phyloP scores from a whole-genome alignment of 2,113 vertebrate species.

The Notothenia rossii region DNA sequence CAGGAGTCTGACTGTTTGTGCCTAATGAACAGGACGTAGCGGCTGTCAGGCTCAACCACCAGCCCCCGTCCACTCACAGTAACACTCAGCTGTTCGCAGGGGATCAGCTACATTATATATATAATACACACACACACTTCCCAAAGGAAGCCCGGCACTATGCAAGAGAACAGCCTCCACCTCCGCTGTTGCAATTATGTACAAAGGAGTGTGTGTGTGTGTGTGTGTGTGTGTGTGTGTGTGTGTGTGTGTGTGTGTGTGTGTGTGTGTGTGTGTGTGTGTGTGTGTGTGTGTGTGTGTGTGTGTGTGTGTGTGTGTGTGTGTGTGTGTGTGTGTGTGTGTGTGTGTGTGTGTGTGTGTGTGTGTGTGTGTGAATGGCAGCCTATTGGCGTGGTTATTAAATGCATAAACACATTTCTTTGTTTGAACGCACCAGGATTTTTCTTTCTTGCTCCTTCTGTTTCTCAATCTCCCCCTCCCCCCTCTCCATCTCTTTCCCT shows the following conservation, averaged over 20 bases:
- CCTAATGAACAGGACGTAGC: slow-evolving; percentile 66
- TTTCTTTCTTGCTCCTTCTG: slow-evolving; percentile 18
- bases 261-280: slow-evolving; percentile 1
- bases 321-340: no score
- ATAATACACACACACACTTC: slow-evolving; percentile 24
- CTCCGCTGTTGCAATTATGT: not conserved
- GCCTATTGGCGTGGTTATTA: slow-evolving; percentile 31
- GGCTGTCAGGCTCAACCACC: slow-evolving; percentile 56
- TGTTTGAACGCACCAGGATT: slow-evolving; percentile 45
- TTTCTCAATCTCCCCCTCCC: slow-evolving; percentile 10
- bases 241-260: slow-evolving; percentile 8
- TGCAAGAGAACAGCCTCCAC: not conserved
- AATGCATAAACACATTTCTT: slow-evolving; percentile 51
- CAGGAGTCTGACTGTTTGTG: slow-evolving; percentile 60
- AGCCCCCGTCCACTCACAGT: slow-evolving; percentile 34
- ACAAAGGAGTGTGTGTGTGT: not conserved
- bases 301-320: no score
- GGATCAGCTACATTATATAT: slow-evolving; percentile 38
- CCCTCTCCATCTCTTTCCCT: not conserved
- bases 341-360: no score
- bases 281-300: no score
- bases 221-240: not conserved
- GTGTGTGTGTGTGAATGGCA: not conserved
- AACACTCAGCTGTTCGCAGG: slow-evolving; percentile 46
- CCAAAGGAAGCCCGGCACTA: slow-evolving; percentile 7